Conservation (phyloP, 2,888 invertebrate genomes). For the Tillus elongatus region DNA sequence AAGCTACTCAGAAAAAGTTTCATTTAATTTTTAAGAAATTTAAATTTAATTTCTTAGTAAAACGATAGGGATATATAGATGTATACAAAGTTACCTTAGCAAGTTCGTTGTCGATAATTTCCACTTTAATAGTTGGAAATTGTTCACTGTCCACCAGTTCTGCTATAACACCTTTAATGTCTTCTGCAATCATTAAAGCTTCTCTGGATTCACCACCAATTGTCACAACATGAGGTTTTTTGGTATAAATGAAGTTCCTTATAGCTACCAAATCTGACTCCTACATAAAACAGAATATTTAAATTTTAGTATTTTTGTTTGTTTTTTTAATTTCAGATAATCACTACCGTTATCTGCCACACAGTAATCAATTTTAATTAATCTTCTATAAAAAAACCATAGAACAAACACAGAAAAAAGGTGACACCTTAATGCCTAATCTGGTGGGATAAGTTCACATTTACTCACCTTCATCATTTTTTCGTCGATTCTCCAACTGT, state of each 20-base stretch:
- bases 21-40: too few relatives aligned
- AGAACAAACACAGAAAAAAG: too few relatives aligned
- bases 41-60: too few relatives aligned
- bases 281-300: slow-evolving; percentile 31
- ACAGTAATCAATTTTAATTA: too few relatives aligned
- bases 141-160: slow-evolving; percentile 75
- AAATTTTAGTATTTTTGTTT: too few relatives aligned
- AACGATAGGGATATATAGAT: too few relatives aligned
- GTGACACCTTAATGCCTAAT: too few relatives aligned
- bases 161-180: slow-evolving; percentile 63
- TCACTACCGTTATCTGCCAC: too few relatives aligned
- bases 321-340: too few relatives aligned
- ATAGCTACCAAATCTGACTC: slow-evolving; percentile 59
- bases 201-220: slow-evolving; percentile 82
- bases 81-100: slow-evolving; percentile 52
- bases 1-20: neutral
- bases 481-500: slow-evolving; percentile 59
- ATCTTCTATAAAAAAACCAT: too few relatives aligned
- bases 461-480: slow-evolving; percentile 47
- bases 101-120: slow-evolving; percentile 88
- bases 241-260: slow-evolving; percentile 73
- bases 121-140: slow-evolving; percentile 78
- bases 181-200: slow-evolving; percentile 71
- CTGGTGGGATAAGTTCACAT: too few relatives aligned
- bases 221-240: slow-evolving; percentile 85